These are phyloP conservation scores for Pandemis cinnamomeana DNA, from an alignment of 2,888 invertebrate species.

Conservation along the genomic window DNA sequence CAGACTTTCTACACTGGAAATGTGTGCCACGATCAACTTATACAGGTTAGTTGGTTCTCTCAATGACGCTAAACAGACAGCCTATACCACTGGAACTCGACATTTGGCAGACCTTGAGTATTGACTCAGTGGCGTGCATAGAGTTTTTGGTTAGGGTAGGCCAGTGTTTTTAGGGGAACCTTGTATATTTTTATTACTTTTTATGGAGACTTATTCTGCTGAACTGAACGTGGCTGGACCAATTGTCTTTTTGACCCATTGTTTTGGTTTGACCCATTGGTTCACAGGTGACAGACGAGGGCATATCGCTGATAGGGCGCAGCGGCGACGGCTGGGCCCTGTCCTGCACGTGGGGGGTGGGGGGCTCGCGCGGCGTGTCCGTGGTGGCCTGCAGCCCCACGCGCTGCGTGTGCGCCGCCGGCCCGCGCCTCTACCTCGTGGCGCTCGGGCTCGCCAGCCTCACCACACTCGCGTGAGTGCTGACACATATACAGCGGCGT, in stretches of 20 bases:
- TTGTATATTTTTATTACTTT: too few species aligned
- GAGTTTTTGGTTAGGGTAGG: too few species aligned
- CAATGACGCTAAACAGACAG: neutral
- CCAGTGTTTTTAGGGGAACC: too few species aligned
- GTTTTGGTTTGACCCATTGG: neutral
- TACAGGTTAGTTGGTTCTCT: conserved; percentile 70
- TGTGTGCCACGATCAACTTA: conserved; percentile 92
- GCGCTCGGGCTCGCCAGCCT: conserved; percentile 52
- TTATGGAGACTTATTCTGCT: too few species aligned
- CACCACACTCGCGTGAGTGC: conserved; percentile 43
- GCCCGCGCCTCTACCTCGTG: conserved; percentile 87
- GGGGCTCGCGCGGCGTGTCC: conserved; percentile 91
- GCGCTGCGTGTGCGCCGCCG: conserved; percentile 94
- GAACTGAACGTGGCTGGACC: too few species aligned
- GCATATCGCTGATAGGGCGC: conserved; percentile 62
- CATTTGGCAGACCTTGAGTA: too few species aligned
- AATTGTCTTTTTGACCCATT: too few species aligned
- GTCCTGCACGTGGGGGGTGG: conserved; percentile 81
- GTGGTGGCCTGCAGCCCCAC: conserved; percentile 93
- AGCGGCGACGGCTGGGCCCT: conserved; percentile 74
- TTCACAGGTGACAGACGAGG: conserved; percentile 83
- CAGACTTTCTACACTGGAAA: conserved; percentile 98
- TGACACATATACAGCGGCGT: conserved; percentile 66
- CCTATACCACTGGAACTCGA: too few species aligned
- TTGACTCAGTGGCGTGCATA: too few species aligned